A percentile compares a stretch with the other conserved stretches of the same genome.
Conservation (phyloP, 2,113 vertebrate species). For the Ochotona curzoniae region DNA sequence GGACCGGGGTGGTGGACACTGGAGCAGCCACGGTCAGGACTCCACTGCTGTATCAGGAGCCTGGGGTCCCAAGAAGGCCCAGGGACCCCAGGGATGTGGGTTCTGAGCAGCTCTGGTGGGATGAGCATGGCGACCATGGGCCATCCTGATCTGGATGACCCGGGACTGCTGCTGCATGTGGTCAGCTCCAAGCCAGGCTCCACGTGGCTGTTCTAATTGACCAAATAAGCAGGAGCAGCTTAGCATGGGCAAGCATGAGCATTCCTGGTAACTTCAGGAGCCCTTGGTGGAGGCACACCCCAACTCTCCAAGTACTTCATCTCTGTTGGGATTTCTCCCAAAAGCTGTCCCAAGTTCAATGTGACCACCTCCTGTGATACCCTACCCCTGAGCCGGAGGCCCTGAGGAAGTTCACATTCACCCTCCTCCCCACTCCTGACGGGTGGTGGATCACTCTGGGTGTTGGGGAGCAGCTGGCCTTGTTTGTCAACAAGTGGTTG, state of each 20-base stretch:
- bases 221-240: no score
- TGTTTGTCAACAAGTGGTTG: rapidly evolving
- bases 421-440: rapidly evolving
- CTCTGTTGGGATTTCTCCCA: rapidly evolving
- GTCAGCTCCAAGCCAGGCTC: no score
- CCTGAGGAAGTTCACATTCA: rapidly evolving
- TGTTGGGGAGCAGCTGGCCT: no score
- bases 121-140: neutral
- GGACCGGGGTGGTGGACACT: no score
- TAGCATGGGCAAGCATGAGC: no score
- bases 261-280: no score
- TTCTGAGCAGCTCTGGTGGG: neutral
- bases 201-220: no score
- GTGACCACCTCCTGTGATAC: rapidly evolving
- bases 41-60: neutral
- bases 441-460: rapidly evolving
- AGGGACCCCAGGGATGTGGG: neutral
- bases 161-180: no score
- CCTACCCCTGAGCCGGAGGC: rapidly evolving
- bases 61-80: neutral
- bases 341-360: neutral
- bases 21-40: neutral
- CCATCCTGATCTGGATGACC: neutral
- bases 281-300: no score
- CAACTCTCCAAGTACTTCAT: no score